A percentile compares a stretch with the other conserved stretches of the same genome.
Evolutionary conservation across 1,140 invertebrate genomes (phyloP).

Genomic region (Tetramorium parvispinum): DNA sequence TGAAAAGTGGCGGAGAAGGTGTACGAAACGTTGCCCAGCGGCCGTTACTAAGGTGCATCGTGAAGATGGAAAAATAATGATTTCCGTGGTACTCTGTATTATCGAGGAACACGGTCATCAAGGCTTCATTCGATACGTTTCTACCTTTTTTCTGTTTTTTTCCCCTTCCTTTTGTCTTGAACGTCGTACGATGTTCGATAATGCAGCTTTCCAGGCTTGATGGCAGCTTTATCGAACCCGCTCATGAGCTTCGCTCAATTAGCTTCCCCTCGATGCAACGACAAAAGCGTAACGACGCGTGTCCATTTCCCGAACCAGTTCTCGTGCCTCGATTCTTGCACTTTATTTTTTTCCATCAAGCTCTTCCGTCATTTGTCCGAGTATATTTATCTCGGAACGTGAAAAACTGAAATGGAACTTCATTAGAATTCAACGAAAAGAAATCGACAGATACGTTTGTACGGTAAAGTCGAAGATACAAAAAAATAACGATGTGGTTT

Average conservation of each 20-base stretch:
- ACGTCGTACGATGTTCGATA: conserved; percentile 35
- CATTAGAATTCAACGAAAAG: background rate
- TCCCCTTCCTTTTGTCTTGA: background rate
- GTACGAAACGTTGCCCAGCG: conserved; percentile 28
- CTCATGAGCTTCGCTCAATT: conserved; percentile 51
- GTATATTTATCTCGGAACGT: background rate
- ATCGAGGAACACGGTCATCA: conserved; percentile 19
- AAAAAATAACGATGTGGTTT: conserved; percentile 16
- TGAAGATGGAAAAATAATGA: conserved; percentile 54
- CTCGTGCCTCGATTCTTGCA: background rate
- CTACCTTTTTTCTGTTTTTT: background rate
- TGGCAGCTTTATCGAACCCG: conserved; percentile 23
- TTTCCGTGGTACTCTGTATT: background rate
- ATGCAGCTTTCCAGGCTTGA: conserved; percentile 21
- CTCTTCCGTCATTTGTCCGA: background rate
- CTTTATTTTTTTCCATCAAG: background rate
- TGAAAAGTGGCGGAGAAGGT: conserved; percentile 2
- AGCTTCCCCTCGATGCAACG: conserved; percentile 30
- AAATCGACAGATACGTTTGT: background rate
- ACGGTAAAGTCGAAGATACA: background rate
- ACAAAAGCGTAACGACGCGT: conserved; percentile 42
- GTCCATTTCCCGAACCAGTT: background rate
- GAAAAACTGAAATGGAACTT: background rate
- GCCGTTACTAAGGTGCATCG: background rate
- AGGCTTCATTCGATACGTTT: background rate